A percentile compares a stretch with the other conserved stretches of the same genome.
Conservation (phyloP, 1,140 invertebrate species). For the Meloidogyne chitwoodi region DNA sequence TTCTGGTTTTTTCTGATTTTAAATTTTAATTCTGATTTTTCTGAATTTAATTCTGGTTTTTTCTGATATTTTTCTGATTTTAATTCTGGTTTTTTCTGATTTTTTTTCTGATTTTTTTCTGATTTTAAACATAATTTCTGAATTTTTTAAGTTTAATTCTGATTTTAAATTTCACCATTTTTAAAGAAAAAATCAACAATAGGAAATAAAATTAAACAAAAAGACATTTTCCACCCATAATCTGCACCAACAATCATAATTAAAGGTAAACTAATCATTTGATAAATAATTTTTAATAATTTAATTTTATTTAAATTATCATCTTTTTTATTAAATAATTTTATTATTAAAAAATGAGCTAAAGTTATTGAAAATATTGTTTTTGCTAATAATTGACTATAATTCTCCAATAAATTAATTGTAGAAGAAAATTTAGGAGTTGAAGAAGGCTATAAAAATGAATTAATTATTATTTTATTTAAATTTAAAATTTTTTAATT, state of each 20-base stretch:
- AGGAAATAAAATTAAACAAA: not conserved
- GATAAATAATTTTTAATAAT: constrained; percentile 1
- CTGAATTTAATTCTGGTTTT: too few species aligned
- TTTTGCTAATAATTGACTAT: constrained; percentile 17
- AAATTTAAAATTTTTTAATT: too few species aligned
- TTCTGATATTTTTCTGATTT: too few species aligned
- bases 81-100: too few species aligned
- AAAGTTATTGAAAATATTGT: constrained; percentile 17
- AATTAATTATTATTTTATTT: not conserved
- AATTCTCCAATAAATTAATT: not conserved
- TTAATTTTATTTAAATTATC: not conserved
- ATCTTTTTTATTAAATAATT: not conserved
- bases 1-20: too few species aligned
- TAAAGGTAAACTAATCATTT: constrained; percentile 10
- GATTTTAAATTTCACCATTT: constrained; percentile 9
- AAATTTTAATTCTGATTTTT: too few species aligned
- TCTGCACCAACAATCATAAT: constrained; percentile 25
- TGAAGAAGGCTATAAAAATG: not conserved
- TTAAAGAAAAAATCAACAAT: constrained; percentile 4
- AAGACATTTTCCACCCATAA: not conserved
- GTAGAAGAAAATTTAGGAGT: not conserved
- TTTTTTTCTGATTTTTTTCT: too few species aligned
- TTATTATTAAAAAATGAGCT: constrained; percentile 1
- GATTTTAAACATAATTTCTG: too few species aligned
- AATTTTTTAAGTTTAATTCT: too few species aligned